A percentile compares a stretch with the other conserved stretches of the same genome.
phyloP scores from a whole-genome alignment of 1,140 invertebrate genomes.

The Steinernema feltiae region DNA sequence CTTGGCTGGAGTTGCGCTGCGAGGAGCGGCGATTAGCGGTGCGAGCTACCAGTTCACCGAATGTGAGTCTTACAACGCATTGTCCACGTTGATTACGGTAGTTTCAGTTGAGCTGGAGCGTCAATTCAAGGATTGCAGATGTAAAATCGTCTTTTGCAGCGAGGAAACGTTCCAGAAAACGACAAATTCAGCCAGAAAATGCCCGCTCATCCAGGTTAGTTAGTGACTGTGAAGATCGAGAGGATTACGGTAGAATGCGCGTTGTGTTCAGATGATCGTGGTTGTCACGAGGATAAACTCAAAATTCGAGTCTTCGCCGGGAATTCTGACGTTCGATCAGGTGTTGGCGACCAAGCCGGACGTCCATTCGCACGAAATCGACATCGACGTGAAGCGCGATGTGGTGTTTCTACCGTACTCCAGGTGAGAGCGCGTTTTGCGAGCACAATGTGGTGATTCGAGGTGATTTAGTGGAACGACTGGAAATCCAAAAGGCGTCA shows the following conservation, averaged over 20 bases:
- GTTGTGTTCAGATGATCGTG: constrained; percentile 31
- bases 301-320: not conserved
- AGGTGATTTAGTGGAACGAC: not conserved
- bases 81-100: not conserved
- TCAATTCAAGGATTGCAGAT: constrained; percentile 40
- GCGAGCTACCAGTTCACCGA: constrained; percentile 39
- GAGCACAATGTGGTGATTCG: not conserved
- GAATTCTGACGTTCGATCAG: constrained; percentile 25
- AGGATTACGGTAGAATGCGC: not conserved
- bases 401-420: constrained; percentile 42
- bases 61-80: constrained; percentile 28
- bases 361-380: not conserved
- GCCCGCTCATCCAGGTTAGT: constrained; percentile 26
- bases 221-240: not conserved
- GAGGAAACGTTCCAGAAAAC: constrained; percentile 29
- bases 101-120: constrained; percentile 42
- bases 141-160: constrained; percentile 44
- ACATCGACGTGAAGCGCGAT: constrained; percentile 32
- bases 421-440: constrained; percentile 25
- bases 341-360: constrained; percentile 29
- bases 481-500: constrained; percentile 25
- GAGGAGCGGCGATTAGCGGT: constrained; percentile 40
- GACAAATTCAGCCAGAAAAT: constrained; percentile 32
- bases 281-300: constrained; percentile 26
- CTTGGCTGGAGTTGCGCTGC: constrained; percentile 34